Evolutionary conservation across 2,113 vertebrate genomes (phyloP), one percentile per base, ranked within the genome.

Genomic region (Microtus oregoni): DNA sequence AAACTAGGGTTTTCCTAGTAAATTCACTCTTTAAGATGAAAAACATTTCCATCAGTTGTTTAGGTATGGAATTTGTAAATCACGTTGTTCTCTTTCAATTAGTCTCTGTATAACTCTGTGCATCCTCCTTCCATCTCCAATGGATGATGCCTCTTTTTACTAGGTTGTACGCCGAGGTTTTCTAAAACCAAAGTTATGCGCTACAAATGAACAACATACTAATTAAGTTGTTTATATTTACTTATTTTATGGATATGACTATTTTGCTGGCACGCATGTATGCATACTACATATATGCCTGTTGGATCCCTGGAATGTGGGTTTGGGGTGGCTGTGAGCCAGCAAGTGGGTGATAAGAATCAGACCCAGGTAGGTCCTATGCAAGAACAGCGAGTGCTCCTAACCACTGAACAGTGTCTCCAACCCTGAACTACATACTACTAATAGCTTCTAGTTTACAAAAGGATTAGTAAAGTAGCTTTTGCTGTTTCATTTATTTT

Each of bases 141-240:
- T 9, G 76, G 28, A 89, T 86, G n/a, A 92, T 38, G 75, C 7
- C 50, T 41, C 52, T n/a, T 97, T 89, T 79, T 94, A 83, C 68
- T 67, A 86, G 13, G 68, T 12, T 83, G 8, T 9, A 88, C 24
- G 78, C 63, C 1, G 58, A 55, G 1, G 17, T 28, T 28, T 30
- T 65, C 61, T 44, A 65, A 44, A 86, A 22, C 15, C 68, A 32
- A 44, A 1, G 20, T 35, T n/a, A 52, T 24, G n/a, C 58, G 63
- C 26, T 52, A 72, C n/a, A 35, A 68, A 86, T 86, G 65, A 50
- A 32, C 28, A 12, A 86, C 3, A 47, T n/a, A n/a, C 24, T 67
- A 67, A 19, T 91, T 67, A 55, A n/a, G 10, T 58, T 35, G 20
- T 55, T 79, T 52, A 35, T 81, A 35, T n/a, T 55, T 81, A 55